Conservation (phyloP, 2,797 vertebrate genomes). For the Brachymystax lenok region DNA sequence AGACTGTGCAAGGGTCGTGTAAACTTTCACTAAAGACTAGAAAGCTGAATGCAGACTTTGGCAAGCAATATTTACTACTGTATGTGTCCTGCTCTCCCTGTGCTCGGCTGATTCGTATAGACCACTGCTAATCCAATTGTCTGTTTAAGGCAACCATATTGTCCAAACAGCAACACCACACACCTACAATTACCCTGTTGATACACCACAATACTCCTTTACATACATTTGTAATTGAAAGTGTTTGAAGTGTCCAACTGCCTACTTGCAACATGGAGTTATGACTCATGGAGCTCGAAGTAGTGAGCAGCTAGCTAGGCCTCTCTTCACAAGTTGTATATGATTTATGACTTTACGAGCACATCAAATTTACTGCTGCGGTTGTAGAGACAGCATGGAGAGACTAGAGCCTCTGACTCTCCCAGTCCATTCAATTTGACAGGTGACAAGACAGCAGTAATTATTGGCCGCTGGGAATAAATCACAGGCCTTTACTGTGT, state of each 20-base stretch:
- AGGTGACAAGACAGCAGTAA: slow-evolving; percentile 81
- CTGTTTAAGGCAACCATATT: not conserved
- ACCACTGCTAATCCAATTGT: not conserved
- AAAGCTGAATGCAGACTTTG: too few species aligned
- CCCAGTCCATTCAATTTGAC: slow-evolving; percentile 73
- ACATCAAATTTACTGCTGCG: slow-evolving; percentile 71
- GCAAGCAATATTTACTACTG: not conserved
- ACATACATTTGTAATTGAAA: slow-evolving; percentile 53
- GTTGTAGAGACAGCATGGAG: slow-evolving; percentile 61
- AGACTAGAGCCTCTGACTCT: slow-evolving; percentile 70
- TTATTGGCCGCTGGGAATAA: slow-evolving; percentile 85
- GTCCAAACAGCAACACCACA: slow-evolving; percentile 18
- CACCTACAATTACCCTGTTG: slow-evolving; percentile 47
- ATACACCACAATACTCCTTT: slow-evolving; percentile 20
- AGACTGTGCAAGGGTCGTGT: too few species aligned
- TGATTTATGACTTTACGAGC: slow-evolving; percentile 71
- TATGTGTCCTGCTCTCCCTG: not conserved
- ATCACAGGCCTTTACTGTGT: slow-evolving; percentile 75
- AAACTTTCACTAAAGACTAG: too few species aligned
- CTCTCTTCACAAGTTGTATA: slow-evolving; percentile 42
- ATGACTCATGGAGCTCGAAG: slow-evolving; percentile 28
- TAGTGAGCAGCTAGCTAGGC: slow-evolving; percentile 5
- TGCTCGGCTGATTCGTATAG: not conserved
- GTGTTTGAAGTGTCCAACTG: slow-evolving; percentile 46
- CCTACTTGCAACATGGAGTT: slow-evolving; percentile 5